Conservation (phyloP, 2,113 vertebrate species). For the Alces alces region DNA sequence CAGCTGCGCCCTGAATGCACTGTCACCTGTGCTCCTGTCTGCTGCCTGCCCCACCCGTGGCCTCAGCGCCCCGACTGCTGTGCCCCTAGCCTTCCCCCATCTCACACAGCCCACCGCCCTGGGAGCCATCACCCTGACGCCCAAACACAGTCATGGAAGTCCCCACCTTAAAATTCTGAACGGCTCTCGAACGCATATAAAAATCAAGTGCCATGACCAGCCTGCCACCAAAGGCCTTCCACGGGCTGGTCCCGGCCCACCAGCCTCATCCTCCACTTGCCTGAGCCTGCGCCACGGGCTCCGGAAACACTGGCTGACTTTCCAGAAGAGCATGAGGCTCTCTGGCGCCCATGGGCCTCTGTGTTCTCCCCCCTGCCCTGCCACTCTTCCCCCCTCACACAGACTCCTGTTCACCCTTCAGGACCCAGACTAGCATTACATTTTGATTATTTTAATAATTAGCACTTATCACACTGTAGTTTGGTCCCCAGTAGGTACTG, state of each 20-base stretch:
- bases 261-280: neutral
- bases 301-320: neutral
- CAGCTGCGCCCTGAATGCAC: rapidly evolving
- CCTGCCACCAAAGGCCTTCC: neutral
- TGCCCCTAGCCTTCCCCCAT: neutral
- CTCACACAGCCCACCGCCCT: neutral
- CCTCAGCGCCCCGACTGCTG: neutral
- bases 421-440: neutral
- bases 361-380: neutral
- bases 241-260: neutral
- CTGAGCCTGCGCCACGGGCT: neutral
- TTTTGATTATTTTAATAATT: neutral
- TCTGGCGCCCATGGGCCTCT: neutral
- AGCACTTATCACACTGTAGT: neutral
- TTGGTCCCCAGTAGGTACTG: neutral
- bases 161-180: neutral
- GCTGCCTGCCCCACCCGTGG: neutral
- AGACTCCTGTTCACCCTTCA: neutral
- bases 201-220: neutral
- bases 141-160: neutral
- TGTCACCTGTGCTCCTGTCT: neutral
- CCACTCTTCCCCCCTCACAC: neutral
- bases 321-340: neutral
- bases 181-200: neutral
- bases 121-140: neutral